Evolutionary conservation across 2,113 vertebrate genomes (phyloP), one percentile per base, ranked within the genome.

Genomic region (Lepus americanus): DNA sequence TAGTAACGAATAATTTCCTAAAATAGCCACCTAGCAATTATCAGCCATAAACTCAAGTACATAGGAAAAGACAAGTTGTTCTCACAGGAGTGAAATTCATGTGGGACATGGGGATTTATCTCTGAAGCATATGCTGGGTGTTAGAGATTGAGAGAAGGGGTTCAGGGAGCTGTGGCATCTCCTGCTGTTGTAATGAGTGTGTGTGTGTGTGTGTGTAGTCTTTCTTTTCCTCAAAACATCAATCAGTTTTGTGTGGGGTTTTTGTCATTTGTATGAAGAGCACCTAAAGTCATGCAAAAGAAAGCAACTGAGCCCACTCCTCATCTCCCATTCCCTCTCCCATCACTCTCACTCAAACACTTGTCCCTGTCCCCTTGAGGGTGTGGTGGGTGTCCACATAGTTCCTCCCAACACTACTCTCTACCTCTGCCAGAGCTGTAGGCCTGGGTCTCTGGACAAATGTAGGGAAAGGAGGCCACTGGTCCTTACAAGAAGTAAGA

Each of bases 371-470:
- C 94, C 39, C 0, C 44, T 44, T 0, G 17, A 64, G 89, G 93
- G 84, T 90, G 72, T 77, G 95, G 76, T 84, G 94, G 92, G 79
- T 81, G 66, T 89, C 94, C 74, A 67, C 90, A 73, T 78, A 79
- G 88, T 29, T n/a, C 64, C 78, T 78, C 82, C 16, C 84, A 22
- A 69, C 55, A 63, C 8, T 78, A 64, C 2, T 25, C 69, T 31
- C 0, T 14, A 84, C 25, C 64, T 82, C 9, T 87, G 61, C 72
- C 29, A 72, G 94, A 87, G 92, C 72, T 87, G 61, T 20, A 39
- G 44, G 92, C 59, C 64, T 76, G 1, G 88, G 84, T 44, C 95
- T 96, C 96, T 89, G 95, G 96, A 97, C 95, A 94, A 90, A 89
- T 69, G 91, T 90, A 89, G 80, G 76, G 59, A 97, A 92, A 25